Evolutionary conservation across 2,888 invertebrate species (phyloP).

Genomic region (Choreutis nemorana): DNA sequence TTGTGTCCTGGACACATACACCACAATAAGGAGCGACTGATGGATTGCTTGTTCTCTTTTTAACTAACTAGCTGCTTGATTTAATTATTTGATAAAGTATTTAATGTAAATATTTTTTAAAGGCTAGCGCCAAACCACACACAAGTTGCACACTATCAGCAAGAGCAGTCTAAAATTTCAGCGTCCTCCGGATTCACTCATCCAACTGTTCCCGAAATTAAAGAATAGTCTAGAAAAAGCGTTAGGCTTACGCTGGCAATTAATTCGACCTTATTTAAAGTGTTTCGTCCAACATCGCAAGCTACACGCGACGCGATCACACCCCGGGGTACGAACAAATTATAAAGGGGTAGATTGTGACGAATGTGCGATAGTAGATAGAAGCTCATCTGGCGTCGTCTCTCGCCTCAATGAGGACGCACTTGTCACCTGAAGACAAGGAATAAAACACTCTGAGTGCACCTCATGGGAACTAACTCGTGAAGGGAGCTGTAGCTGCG

Average conservation of each 20-base stretch:
- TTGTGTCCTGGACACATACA: constrained; percentile 82
- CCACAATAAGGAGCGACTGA: constrained; percentile 55
- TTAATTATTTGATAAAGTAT: no score
- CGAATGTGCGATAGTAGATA: constrained; percentile 57
- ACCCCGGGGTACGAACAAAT: constrained; percentile 46
- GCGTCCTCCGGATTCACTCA: constrained; percentile 62
- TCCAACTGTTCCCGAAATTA: constrained; percentile 46
- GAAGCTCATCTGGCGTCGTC: constrained; percentile 69
- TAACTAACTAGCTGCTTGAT: no score
- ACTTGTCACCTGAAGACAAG: constrained; percentile 82
- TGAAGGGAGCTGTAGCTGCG: constrained; percentile 63
- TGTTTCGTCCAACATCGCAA: constrained; percentile 63
- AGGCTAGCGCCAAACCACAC: constrained; percentile 60
- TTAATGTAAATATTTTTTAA: constrained; percentile 36
- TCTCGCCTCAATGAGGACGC: constrained; percentile 80
- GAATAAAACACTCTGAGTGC: constrained; percentile 67
- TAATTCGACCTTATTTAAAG: constrained; percentile 61
- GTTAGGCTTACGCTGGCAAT: constrained; percentile 65
- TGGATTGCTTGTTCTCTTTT: no score
- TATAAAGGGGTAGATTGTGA: constrained; percentile 52
- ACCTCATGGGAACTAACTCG: constrained; percentile 54
- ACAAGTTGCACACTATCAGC: constrained; percentile 62
- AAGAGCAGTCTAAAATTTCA: constrained; percentile 53
- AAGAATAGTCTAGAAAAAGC: constrained; percentile 52
- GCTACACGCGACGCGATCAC: constrained; percentile 56